phyloP scores from a whole-genome alignment of 1,140 invertebrate species.

The Myzus persicae region DNA sequence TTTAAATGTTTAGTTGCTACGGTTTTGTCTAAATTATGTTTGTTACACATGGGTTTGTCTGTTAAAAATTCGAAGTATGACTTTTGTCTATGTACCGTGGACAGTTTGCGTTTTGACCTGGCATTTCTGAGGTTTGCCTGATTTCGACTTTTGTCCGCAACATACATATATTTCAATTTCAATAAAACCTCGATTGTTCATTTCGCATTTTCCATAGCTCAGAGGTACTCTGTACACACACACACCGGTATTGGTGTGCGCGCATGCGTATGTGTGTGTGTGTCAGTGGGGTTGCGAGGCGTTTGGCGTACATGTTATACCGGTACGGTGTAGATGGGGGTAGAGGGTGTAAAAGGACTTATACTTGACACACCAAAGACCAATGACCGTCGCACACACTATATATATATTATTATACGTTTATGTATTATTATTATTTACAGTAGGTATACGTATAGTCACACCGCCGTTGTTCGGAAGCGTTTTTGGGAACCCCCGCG shows the following conservation, averaged over 20 bases:
- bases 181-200: not conserved
- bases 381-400: not conserved
- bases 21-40: not conserved
- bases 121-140: not conserved
- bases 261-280: not conserved
- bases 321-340: not conserved
- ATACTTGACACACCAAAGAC: not conserved
- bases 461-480: constrained; percentile 23
- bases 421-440: not conserved
- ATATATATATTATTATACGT: not conserved
- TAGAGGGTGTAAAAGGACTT: constrained; percentile 1
- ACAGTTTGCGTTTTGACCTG: not conserved
- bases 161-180: not conserved
- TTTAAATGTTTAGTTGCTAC: not conserved
- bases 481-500: constrained; percentile 29
- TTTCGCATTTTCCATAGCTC: not conserved
- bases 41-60: not conserved
- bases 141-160: not conserved
- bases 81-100: not conserved
- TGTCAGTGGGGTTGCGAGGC: not conserved
- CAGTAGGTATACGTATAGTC: not conserved
- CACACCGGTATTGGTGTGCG: not conserved
- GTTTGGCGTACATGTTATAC: not conserved
- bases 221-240: not conserved
- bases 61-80: not conserved